phyloP scores from a whole-genome alignment of 2,888 invertebrate species.

The Leistus spinibarbis region DNA sequence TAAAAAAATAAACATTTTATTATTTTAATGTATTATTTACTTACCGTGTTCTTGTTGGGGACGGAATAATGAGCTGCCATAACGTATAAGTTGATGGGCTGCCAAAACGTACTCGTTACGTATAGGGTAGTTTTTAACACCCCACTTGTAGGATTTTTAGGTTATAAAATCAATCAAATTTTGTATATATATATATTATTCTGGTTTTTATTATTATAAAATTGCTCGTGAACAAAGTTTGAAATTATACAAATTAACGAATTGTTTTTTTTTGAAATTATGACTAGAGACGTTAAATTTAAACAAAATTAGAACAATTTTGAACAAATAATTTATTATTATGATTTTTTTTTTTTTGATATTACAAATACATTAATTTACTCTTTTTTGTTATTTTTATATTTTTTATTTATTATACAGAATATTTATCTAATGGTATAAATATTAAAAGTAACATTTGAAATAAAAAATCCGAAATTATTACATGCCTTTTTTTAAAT shows the following conservation, averaged over 20 bases:
- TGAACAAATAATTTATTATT: not conserved
- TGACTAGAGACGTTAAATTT: not conserved
- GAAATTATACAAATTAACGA: not conserved
- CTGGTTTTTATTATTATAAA: not conserved
- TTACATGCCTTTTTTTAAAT: not conserved
- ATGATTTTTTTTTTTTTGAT: too few species aligned
- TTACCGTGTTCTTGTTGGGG: not conserved
- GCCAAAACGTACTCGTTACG: not conserved
- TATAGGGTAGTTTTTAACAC: not conserved
- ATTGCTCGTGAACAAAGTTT: not conserved
- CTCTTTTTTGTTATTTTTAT: not conserved
- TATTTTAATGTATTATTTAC: too few species aligned
- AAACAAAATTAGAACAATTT: not conserved
- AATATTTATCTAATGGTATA: not conserved
- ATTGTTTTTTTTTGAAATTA: not conserved
- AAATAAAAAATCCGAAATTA: not conserved
- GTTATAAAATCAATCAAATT: not conserved
- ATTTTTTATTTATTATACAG: not conserved
- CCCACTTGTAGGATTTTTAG: not conserved
- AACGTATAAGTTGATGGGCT: not conserved
- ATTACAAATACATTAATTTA: not conserved
- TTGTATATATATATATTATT: not conserved
- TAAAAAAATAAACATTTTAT: too few species aligned
- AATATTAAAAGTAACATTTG: not conserved
- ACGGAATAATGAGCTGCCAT: not conserved